Conservation (phyloP, 2,797 vertebrate genomes). For the Mus minutoides region DNA sequence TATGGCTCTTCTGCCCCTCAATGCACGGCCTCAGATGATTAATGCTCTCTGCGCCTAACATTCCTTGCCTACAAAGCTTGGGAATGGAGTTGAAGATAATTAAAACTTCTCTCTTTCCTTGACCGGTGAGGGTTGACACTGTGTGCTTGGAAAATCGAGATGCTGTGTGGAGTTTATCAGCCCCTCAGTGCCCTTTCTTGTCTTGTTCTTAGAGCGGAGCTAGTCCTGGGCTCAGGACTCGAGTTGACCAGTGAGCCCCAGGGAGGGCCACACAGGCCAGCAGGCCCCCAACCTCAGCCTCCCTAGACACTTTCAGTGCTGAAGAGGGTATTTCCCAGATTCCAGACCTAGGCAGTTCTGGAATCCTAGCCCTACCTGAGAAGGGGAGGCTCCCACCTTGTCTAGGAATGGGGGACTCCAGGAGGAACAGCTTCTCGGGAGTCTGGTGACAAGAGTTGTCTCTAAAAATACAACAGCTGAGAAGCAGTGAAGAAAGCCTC, state of each 20-base stretch:
- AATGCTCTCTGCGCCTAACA: neutral
- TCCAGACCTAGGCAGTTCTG: neutral
- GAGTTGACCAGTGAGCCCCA: neutral
- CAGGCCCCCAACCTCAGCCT: rapidly evolving
- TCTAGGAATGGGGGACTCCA: neutral
- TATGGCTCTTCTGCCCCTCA: neutral
- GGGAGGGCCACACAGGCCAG: neutral
- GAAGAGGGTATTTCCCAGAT: neutral
- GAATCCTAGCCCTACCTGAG: slow-evolving; percentile 33
- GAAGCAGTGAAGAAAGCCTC: slow-evolving; percentile 72
- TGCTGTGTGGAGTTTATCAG: neutral
- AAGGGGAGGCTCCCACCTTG: neutral
- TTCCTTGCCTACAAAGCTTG: neutral
- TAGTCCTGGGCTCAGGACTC: neutral
- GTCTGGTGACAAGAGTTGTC: slow-evolving; percentile 71
- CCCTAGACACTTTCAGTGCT: neutral
- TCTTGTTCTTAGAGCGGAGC: neutral
- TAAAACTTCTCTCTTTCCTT: neutral
- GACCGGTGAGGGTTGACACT: neutral
- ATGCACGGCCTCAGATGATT: neutral
- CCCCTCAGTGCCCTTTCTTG: neutral
- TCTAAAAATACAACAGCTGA: slow-evolving; percentile 77
- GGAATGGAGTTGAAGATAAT: neutral
- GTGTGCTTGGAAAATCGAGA: neutral
- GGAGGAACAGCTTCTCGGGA: slow-evolving; percentile 35